Conservation (phyloP, 1,140 invertebrate species). For the Adoxophyes honmai region DNA sequence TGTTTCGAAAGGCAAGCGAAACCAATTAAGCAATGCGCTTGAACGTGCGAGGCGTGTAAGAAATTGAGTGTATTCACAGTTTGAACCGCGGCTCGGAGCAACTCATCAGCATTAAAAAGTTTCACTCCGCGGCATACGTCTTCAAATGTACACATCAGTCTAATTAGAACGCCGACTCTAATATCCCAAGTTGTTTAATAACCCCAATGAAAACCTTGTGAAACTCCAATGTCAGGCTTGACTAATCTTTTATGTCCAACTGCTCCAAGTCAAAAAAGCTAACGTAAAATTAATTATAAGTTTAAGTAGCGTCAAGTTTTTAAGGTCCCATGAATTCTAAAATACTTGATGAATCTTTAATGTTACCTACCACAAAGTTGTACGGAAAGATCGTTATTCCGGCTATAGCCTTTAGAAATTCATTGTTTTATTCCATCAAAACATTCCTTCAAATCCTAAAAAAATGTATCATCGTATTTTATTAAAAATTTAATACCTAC, state of each 20-base stretch:
- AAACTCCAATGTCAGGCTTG: slow-evolving; percentile 18
- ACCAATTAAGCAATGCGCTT: no score
- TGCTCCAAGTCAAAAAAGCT: neutral
- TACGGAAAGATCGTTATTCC: no score
- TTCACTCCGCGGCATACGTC: slow-evolving; percentile 37
- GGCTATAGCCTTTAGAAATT: no score
- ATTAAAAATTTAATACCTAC: no score
- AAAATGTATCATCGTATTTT: no score
- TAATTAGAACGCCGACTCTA: slow-evolving; percentile 38
- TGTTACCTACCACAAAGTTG: no score
- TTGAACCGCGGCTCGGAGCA: slow-evolving; percentile 49
- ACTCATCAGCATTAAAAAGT: slow-evolving; percentile 62
- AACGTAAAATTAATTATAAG: neutral
- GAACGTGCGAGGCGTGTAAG: slow-evolving; percentile 15
- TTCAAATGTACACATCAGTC: slow-evolving; percentile 30
- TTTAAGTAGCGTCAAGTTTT: neutral
- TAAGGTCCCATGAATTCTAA: neutral
- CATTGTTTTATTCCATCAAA: neutral
- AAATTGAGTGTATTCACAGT: slow-evolving; percentile 58
- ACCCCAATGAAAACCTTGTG: slow-evolving; percentile 34
- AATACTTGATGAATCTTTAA: neutral
- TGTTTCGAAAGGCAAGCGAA: no score
- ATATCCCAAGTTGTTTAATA: slow-evolving; percentile 35
- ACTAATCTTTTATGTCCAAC: neutral
- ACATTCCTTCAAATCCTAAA: no score